Base-by-base conservation (phyloP, 1,140 invertebrate species). In the Galendromus occidentalis region DNA sequence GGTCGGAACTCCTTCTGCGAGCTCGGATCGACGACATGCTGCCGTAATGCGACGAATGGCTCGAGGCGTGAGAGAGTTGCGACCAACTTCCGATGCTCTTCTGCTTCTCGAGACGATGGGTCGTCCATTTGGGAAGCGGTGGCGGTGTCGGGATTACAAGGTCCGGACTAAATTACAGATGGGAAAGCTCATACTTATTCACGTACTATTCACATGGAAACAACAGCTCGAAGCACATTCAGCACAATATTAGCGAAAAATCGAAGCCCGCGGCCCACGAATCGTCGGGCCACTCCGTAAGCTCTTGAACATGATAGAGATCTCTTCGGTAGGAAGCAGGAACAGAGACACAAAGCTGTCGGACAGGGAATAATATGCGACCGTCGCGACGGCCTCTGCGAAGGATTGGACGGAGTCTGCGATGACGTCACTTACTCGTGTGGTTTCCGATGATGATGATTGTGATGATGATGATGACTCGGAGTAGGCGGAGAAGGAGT, bases 131-230 rank as follows among this genome's bases (percentile, higher is more conserved):
- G 14, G 51, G 51, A 25, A 59, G 51, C 51, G 51, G 51, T 17
- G 51, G 51, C 51, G 51, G 51, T 59, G 51, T 59, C 33, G 51
- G 51, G 2, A 59, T 59, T 2, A 59, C 51, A 25, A 59, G 51
- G 12, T 1, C 25, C 33, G 51, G 22, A 25, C 51, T 59, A 14
- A 47, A 39, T 39, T 6, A 39, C 33, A 39, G 4, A 39, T 39
- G 4, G 9, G 9, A 9, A 39, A 39, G 33, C 33, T 39, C 33
- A 6, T 9, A 39, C 33, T 39, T 9, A 39, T 6, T 39, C 33
- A 9, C 33, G 4, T 9, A 9, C 33, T n/a, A n/a, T n/a, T 39
- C 33, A 9, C 33, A 6, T 9, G 33, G 33, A 39, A 9, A 39
- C 33, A 39, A 39, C 33, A 39, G 9, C 4, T 39, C 33, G n/a